Percentiles rank a stretch among this genome's conserved stretches.
These are phyloP conservation scores for Taxidea taxus DNA, from an alignment of 2,113 vertebrate genomes.

Conservation along the genomic window DNA sequence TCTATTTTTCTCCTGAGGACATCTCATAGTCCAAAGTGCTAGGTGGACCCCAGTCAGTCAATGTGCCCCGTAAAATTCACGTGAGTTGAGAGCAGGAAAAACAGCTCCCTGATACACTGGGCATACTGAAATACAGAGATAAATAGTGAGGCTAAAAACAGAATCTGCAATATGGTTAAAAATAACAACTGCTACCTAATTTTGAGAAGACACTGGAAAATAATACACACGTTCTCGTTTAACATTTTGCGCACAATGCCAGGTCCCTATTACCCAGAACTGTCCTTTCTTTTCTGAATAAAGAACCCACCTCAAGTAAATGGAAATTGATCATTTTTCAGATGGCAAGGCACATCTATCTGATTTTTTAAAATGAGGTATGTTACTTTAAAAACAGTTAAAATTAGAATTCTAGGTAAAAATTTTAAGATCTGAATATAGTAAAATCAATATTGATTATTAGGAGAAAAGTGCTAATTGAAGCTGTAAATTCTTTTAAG, in stretches of 20 bases:
- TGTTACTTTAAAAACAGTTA: slow-evolving; percentile 64
- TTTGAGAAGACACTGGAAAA: slow-evolving; percentile 33
- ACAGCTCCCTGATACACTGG: background rate
- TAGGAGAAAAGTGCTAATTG: slow-evolving; percentile 83
- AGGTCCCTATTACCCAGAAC: background rate
- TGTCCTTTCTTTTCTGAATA: slow-evolving; percentile 13
- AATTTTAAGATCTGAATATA: slow-evolving; percentile 68
- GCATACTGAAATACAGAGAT: background rate
- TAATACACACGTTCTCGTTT: background rate
- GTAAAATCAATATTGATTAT: slow-evolving; percentile 86
- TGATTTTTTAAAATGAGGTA: slow-evolving; percentile 60
- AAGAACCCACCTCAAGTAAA: background rate
- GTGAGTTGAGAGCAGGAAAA: background rate
- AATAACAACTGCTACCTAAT: background rate
- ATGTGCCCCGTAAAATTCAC: background rate
- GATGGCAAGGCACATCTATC: background rate
- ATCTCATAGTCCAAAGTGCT: background rate
- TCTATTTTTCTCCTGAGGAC: background rate
- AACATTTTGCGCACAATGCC: background rate
- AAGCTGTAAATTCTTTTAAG: slow-evolving; percentile 83
- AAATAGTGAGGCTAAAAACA: slow-evolving; percentile 11
- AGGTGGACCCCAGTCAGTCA: background rate
- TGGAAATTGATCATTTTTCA: slow-evolving; percentile 40
- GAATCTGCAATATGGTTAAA: background rate
- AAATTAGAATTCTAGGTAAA: slow-evolving; percentile 71